phyloP scores from a whole-genome alignment of 2,888 invertebrate genomes.

The Stenodema calcarata region DNA sequence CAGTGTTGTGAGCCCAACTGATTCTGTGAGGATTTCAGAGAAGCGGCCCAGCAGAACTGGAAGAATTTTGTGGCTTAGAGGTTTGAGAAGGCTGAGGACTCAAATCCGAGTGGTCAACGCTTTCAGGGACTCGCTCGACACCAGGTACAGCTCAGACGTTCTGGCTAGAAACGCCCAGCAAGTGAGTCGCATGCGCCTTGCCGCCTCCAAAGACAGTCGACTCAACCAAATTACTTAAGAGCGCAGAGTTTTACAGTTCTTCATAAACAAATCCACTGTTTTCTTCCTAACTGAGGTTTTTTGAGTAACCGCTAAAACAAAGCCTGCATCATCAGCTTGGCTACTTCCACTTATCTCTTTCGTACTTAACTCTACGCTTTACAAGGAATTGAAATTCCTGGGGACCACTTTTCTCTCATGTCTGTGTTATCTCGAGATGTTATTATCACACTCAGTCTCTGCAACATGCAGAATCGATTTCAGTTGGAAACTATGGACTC shows the following conservation, averaged over 20 bases:
- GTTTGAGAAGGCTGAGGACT: slow-evolving; percentile 69
- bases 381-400: slow-evolving; percentile 44
- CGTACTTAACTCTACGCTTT: slow-evolving; percentile 41
- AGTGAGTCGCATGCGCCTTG: slow-evolving; percentile 36
- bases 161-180: slow-evolving; percentile 28
- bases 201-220: slow-evolving; percentile 36
- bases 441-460: neutral
- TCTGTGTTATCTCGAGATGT: neutral
- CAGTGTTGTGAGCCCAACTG: slow-evolving; percentile 62
- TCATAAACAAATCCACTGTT: neutral
- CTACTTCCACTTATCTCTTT: slow-evolving; percentile 13
- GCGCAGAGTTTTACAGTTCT: neutral
- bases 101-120: slow-evolving; percentile 59
- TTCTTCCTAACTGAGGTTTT: slow-evolving; percentile 3
- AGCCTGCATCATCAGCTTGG: slow-evolving; percentile 3
- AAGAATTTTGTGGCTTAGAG: slow-evolving; percentile 71
- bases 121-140: slow-evolving; percentile 49
- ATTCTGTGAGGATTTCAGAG: neutral
- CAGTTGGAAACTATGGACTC: slow-evolving; percentile 1
- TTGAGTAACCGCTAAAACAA: slow-evolving; percentile 5
- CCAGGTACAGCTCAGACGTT: slow-evolving; percentile 4
- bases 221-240: slow-evolving; percentile 39
- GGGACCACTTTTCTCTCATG: slow-evolving; percentile 32
- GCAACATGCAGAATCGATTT: neutral
- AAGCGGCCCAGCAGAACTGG: slow-evolving; percentile 31